Percentiles rank a stretch among this genome's conserved stretches.
Conservation (phyloP, 2,888 invertebrate species). For the Creontiades dilutus region DNA sequence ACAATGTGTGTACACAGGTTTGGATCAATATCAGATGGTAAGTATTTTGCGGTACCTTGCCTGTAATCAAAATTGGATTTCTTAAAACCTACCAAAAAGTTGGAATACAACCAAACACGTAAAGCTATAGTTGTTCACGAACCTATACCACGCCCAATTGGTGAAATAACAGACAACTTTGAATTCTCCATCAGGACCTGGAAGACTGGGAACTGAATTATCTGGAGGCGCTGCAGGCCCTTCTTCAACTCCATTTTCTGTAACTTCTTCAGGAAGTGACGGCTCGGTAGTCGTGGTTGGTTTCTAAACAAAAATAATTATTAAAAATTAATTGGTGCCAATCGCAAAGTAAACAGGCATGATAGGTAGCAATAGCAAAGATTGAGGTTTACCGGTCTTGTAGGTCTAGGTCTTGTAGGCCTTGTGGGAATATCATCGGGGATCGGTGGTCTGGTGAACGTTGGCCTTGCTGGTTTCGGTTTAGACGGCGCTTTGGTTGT, state of each 20-base stretch:
- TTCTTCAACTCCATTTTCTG: constrained; percentile 33
- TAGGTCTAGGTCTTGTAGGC: constrained; percentile 73
- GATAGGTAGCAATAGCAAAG: no score
- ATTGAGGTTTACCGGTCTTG: constrained; percentile 16
- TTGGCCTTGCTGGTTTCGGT: constrained; percentile 52
- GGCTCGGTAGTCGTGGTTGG: constrained; percentile 69
- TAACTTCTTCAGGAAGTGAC: constrained; percentile 51
- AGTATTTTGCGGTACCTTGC: constrained; percentile 88
- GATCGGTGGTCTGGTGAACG: constrained; percentile 56
- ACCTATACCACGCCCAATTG: constrained; percentile 94
- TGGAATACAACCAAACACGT: no score
- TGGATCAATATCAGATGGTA: constrained; percentile 90
- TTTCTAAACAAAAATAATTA: constrained; percentile 43
- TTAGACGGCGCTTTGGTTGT: constrained; percentile 65
- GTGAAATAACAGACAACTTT: constrained; percentile 95
- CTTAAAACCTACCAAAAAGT: background rate
- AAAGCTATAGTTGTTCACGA: background rate
- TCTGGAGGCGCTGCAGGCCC: constrained; percentile 70
- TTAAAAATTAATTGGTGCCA: no score
- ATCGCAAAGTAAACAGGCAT: no score
- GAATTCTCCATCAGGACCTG: constrained; percentile 79
- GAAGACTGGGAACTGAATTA: constrained; percentile 57
- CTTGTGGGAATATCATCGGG: constrained; percentile 69
- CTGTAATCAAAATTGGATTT: constrained; percentile 78
- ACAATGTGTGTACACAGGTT: constrained; percentile 94